Conservation (phyloP, 2,797 vertebrate genomes). For the Pelobates cultripes region DNA sequence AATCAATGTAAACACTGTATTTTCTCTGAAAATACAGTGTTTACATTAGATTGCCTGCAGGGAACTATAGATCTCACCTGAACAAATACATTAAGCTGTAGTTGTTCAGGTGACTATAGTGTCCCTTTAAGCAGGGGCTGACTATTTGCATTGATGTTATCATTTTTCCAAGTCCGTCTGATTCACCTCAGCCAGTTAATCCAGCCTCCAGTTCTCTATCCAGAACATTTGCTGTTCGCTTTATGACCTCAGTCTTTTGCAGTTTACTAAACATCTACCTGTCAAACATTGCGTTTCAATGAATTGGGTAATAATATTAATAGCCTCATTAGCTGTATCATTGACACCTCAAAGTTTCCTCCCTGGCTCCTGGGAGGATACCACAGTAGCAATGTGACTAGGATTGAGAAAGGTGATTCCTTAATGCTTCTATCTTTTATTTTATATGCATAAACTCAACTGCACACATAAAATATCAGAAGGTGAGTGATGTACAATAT, state of each 20-base stretch:
- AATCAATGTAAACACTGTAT: no score
- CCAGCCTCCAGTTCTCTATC: background rate
- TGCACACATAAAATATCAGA: background rate
- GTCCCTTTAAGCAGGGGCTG: no score
- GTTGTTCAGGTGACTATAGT: no score
- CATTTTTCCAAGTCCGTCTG: background rate
- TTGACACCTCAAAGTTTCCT: slow-evolving; percentile 12
- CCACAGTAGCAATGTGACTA: slow-evolving; percentile 1
- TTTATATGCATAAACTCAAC: background rate
- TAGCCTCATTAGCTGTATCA: slow-evolving; percentile 19
- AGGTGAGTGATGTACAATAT: background rate
- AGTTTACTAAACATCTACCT: slow-evolving; percentile 3
- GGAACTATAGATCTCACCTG: no score
- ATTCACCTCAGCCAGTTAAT: background rate
- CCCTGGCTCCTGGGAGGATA: background rate
- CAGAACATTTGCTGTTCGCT: background rate
- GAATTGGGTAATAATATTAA: slow-evolving; percentile 40
- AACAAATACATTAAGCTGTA: no score
- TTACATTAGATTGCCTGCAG: no score
- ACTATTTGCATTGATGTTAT: background rate
- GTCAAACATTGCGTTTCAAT: background rate
- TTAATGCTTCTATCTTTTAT: background rate
- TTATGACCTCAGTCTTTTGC: background rate
- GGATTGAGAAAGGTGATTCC: background rate
- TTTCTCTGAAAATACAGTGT: no score